Evolutionary conservation across 2,113 vertebrate species (phyloP).

Genomic region (Scortum barcoo): DNA sequence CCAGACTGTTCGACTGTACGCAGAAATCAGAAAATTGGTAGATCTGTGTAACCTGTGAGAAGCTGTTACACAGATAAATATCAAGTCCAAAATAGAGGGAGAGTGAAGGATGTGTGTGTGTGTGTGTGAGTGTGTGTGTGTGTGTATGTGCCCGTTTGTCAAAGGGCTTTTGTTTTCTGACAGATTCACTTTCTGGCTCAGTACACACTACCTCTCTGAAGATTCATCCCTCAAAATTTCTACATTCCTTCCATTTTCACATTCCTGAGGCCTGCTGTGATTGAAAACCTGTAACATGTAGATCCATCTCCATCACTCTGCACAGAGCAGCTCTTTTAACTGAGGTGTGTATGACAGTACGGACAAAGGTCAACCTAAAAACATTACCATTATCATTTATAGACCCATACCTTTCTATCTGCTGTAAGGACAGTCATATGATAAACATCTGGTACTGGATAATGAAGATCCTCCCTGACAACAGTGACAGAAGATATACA

Average conservation of each 20-base stretch:
- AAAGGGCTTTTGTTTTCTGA: slow-evolving; percentile 61
- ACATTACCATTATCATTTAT: background rate
- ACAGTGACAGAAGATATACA: no score
- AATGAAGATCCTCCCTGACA: background rate
- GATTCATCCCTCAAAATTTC: slow-evolving; percentile 19
- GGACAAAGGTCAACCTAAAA: slow-evolving; percentile 47
- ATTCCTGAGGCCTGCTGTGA: background rate
- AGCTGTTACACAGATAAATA: slow-evolving; percentile 14
- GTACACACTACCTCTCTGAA: slow-evolving; percentile 34
- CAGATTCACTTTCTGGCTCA: slow-evolving; percentile 64
- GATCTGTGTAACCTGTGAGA: background rate
- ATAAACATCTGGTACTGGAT: background rate
- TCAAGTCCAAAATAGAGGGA: background rate
- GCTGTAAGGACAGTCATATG: no score
- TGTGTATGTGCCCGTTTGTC: slow-evolving; percentile 67
- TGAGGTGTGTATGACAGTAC: background rate
- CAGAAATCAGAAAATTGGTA: slow-evolving; percentile 21
- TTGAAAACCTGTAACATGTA: slow-evolving; percentile 6
- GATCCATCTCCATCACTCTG: slow-evolving; percentile 34
- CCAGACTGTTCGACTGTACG: background rate
- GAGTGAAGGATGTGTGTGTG: background rate
- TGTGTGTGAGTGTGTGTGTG: slow-evolving; percentile 6
- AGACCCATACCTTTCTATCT: background rate
- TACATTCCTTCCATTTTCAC: slow-evolving; percentile 1
- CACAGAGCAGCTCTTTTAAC: slow-evolving; percentile 25